phyloP scores from a whole-genome alignment of 2,113 vertebrate species.

The Platysternon megacephalum region DNA sequence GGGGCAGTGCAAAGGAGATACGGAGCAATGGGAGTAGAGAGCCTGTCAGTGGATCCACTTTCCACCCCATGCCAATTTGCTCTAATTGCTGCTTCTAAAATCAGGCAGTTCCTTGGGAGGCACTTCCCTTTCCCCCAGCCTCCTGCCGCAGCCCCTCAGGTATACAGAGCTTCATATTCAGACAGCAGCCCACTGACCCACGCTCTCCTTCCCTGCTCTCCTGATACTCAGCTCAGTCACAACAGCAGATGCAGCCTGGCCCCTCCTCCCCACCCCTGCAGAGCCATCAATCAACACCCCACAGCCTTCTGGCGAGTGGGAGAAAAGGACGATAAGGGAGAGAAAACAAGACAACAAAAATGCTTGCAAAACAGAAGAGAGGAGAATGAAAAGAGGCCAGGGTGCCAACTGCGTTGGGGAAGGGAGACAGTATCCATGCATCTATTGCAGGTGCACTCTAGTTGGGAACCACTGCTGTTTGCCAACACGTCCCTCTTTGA shows the following conservation, averaged over 20 bases:
- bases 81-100: not conserved
- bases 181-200: fast-evolving
- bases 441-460: not conserved
- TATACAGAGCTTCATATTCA: fast-evolving
- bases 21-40: not conserved
- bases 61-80: not conserved
- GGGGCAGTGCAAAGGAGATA: not conserved
- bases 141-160: not conserved
- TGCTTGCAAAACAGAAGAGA: not conserved
- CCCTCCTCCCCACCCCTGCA: not conserved
- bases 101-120: not conserved
- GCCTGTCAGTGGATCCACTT: fast-evolving
- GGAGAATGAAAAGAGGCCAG: not conserved
- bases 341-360: not conserved
- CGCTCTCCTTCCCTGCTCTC: not conserved
- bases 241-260: not conserved
- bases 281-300: fast-evolving
- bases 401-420: not conserved
- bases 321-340: not conserved
- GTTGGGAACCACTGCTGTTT: not conserved
- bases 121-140: not conserved
- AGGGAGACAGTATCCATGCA: not conserved
- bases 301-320: not conserved
- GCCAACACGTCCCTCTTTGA: not conserved
- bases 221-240: not conserved